Percentiles rank a stretch among this genome's conserved stretches.
phyloP scores from a whole-genome alignment of 2,888 invertebrate genomes.

The Pollenia griseotomentosa region DNA sequence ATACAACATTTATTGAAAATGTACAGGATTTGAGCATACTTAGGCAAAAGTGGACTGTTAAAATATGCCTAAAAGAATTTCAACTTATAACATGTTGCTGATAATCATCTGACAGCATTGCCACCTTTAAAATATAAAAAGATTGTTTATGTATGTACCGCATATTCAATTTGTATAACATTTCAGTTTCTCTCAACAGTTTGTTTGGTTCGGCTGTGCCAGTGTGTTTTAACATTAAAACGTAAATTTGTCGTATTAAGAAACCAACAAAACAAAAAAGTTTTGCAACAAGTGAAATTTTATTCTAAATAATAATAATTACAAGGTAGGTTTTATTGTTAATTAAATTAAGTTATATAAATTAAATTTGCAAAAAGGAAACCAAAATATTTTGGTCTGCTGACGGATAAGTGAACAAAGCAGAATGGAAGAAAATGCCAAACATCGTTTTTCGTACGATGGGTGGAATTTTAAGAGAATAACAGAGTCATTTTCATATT shows the following conservation, averaged over 20 bases:
- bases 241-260: background rate
- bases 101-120: background rate
- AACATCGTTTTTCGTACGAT: conserved; percentile 14
- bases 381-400: conserved; percentile 51
- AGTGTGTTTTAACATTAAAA: background rate
- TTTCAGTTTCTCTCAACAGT: conserved; percentile 55
- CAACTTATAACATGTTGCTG: background rate
- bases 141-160: background rate
- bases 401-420: conserved; percentile 55
- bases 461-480: conserved; percentile 14
- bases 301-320: too few species aligned
- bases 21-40: background rate
- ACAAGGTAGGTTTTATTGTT: conserved; percentile 21
- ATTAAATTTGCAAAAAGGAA: background rate
- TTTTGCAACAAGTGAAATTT: background rate
- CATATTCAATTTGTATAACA: conserved; percentile 1
- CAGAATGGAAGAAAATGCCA: conserved; percentile 45
- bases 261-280: background rate
- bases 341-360: background rate
- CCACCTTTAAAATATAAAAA: background rate
- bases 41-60: background rate
- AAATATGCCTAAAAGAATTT: background rate
- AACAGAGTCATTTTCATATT: background rate
- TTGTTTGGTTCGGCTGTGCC: conserved; percentile 35
- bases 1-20: too few species aligned